Percentiles rank a stretch among this genome's conserved stretches.
Conservation (phyloP, 2,113 vertebrate species). For the Leucopternis melanops region DNA sequence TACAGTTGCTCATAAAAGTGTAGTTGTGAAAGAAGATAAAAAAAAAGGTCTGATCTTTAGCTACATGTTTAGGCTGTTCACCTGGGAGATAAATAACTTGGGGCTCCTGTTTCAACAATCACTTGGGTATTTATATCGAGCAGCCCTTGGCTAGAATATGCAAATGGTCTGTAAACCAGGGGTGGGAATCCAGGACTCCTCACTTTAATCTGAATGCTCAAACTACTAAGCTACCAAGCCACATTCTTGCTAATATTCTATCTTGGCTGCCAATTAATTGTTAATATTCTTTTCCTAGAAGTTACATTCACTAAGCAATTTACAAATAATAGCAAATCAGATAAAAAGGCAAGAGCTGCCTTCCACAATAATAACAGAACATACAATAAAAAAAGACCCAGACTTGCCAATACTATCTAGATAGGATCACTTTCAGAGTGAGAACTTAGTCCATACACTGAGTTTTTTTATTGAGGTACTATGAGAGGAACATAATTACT, state of each 20-base stretch:
- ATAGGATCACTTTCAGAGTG: background rate
- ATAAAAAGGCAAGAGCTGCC: background rate
- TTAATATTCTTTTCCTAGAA: background rate
- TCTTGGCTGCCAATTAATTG: background rate
- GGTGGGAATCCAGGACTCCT: background rate
- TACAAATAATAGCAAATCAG: background rate
- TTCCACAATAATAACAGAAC: background rate
- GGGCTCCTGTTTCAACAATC: background rate
- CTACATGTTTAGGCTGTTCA: background rate
- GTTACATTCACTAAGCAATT: background rate
- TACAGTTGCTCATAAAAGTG: background rate
- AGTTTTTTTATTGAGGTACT: background rate
- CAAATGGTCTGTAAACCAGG: background rate
- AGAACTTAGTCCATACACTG: background rate
- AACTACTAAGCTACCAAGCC: background rate
- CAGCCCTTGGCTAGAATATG: background rate
- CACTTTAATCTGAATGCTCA: background rate
- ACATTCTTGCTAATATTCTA: background rate
- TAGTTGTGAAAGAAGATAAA: background rate
- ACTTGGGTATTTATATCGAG: background rate
- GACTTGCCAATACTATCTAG: background rate
- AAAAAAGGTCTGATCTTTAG: background rate
- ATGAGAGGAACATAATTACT: background rate
- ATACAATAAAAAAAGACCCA: background rate
- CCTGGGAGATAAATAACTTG: background rate